Evolutionary conservation across 92 coral and sea anemone species (phyloP), one percentile per base, ranked within the genome.

Genomic region (Chrysogorgia sp.): DNA sequence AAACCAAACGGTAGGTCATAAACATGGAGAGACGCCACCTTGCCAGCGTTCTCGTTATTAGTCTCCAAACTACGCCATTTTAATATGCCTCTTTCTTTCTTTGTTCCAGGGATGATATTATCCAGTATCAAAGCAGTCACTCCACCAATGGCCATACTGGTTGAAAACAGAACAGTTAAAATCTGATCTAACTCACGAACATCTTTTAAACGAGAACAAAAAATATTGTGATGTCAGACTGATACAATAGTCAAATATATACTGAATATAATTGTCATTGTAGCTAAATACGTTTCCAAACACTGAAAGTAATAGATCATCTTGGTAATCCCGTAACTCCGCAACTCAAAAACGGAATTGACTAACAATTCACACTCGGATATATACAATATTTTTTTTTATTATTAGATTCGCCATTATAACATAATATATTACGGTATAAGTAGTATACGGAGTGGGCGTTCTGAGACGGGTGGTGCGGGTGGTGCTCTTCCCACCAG

Each of bases 111-210:
- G 53, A 93, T 89, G 61, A 92, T 85, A 86, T 94, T 94, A 83
- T 94, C 98, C 76, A 94, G 80, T 24, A 94, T 47, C 71, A 94
- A 71, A 12, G 92, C 98, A 63, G 75, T 75, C 30, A 86, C 23
- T 3, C 98, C 96, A 29, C 97, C 98, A 20, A 94, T 96, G 15
- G 90, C 93, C 90, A 94, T 94, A 74, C 91, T 94, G 24, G 98
- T 94, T 59, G 69, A 71, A 41, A 94, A 83, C 84, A 94, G 86
- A 32, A 94, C 96, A 21, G 84, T 81, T 9, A 94, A 58, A 9
- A 94, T 89, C 81, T 94, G 97, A 80, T 94, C 90, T 7, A 91
- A 32, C 67, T 89, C 97, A 5, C 48, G 28, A 26, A 43, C 59
- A 31, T 91, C 98, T 93, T 40, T 2, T 33, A 13, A 23, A 34